These are phyloP conservation scores for Anoplopoma fimbria DNA, from an alignment of 2,113 vertebrate genomes.

Conservation along the genomic window DNA sequence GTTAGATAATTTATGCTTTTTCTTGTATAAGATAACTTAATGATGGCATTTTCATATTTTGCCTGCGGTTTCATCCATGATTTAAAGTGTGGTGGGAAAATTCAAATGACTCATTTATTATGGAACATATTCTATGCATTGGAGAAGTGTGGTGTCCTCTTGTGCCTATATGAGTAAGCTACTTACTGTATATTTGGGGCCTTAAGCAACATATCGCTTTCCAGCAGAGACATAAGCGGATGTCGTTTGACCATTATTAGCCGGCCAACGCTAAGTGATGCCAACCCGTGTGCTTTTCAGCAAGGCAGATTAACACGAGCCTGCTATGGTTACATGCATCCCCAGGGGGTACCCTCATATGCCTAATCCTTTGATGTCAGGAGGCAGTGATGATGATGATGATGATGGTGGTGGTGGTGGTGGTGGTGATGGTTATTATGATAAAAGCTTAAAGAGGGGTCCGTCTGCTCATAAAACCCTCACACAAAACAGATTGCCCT, in stretches of 20 bases:
- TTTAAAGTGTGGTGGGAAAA: neutral
- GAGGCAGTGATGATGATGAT: constrained; percentile 15
- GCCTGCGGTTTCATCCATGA: neutral
- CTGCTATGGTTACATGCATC: constrained; percentile 25
- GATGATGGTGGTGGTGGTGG: neutral
- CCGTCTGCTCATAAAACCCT: constrained; percentile 37
- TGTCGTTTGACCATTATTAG: constrained; percentile 56
- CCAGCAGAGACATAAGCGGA: constrained; percentile 53
- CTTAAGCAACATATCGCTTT: constrained; percentile 20
- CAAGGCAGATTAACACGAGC: constrained; percentile 61
- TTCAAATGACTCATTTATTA: neutral
- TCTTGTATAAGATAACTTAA: neutral
- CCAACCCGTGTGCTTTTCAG: constrained; percentile 60
- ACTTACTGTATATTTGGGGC: neutral
- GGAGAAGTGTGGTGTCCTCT: neutral
- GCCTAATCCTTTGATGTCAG: constrained; percentile 65
- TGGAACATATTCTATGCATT: neutral
- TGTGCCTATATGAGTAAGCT: neutral
- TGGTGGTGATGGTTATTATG: neutral
- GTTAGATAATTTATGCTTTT: neutral
- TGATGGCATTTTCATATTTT: neutral
- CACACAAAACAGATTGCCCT: constrained; percentile 40
- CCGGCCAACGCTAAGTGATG: constrained; percentile 21
- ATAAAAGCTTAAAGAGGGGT: constrained; percentile 29
- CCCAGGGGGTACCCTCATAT: constrained; percentile 49